Percentiles rank a stretch among this genome's conserved stretches.
These are phyloP conservation scores for Antheraea mylitta DNA, from an alignment of 1,140 invertebrate genomes.

Conservation along the genomic window DNA sequence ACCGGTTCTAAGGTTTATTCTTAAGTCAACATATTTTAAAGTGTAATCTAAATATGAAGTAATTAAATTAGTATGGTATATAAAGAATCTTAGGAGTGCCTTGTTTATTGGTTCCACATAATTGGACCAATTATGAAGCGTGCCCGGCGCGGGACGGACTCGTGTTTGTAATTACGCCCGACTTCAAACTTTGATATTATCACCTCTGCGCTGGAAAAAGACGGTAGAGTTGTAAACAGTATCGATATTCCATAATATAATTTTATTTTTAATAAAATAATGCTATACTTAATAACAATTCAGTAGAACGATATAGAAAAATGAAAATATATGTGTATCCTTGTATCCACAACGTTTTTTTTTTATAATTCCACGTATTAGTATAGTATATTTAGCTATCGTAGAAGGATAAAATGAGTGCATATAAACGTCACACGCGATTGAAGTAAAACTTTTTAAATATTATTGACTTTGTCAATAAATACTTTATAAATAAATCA, in stretches of 20 bases:
- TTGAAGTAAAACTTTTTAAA: too few species aligned
- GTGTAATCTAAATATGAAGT: neutral
- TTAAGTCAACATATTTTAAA: neutral
- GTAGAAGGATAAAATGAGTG: too few species aligned
- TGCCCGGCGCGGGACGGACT: slow-evolving; percentile 23
- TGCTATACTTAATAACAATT: too few species aligned
- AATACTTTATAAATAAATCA: too few species aligned
- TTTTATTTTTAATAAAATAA: neutral
- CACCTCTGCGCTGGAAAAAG: slow-evolving; percentile 26
- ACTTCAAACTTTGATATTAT: slow-evolving; percentile 59
- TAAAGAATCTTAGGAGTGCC: slow-evolving; percentile 14
- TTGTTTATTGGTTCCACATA: slow-evolving; percentile 68
- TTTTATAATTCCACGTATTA: too few species aligned
- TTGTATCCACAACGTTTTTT: too few species aligned
- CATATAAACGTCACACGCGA: too few species aligned
- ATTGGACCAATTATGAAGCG: slow-evolving; percentile 59
- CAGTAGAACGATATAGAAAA: too few species aligned
- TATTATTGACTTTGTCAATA: too few species aligned
- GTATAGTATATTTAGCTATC: too few species aligned
- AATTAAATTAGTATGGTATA: neutral
- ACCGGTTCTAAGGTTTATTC: neutral
- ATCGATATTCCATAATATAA: neutral
- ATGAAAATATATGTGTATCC: too few species aligned
- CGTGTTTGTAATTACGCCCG: slow-evolving; percentile 44
- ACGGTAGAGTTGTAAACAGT: neutral